Conservation (phyloP, 2,113 vertebrate genomes). For the Platycercus adscitus region DNA sequence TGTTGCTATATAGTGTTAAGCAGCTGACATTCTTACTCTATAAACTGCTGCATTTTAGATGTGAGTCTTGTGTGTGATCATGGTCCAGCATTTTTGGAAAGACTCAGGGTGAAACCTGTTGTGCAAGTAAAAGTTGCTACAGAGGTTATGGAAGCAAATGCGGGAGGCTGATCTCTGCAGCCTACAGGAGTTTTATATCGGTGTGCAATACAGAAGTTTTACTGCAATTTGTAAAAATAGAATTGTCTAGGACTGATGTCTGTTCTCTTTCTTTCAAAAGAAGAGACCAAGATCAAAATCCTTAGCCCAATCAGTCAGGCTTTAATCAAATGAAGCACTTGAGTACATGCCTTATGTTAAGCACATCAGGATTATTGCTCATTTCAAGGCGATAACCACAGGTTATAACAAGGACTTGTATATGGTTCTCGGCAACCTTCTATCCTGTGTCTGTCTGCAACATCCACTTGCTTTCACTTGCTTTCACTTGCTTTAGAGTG, state of each 20-base stretch:
- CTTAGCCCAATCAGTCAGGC: neutral
- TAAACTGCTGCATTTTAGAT: neutral
- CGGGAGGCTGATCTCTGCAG: neutral
- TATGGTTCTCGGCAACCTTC: neutral
- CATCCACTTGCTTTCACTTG: neutral
- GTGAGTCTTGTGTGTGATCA: neutral
- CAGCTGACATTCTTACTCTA: neutral
- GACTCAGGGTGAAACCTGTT: neutral
- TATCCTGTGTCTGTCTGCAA: neutral
- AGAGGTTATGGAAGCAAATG: neutral
- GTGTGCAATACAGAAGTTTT: rapidly evolving
- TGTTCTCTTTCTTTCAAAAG: neutral
- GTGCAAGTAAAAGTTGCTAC: neutral
- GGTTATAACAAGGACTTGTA: neutral
- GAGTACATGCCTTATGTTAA: neutral
- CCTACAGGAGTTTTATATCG: neutral
- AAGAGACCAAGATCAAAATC: constrained; percentile 28
- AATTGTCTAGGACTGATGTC: neutral
- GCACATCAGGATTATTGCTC: constrained; percentile 26
- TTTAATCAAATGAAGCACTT: constrained; percentile 45
- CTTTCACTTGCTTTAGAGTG: neutral
- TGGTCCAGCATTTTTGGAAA: neutral
- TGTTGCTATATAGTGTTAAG: constrained; percentile 19
- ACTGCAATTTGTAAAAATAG: neutral
- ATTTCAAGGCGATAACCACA: constrained; percentile 33